phyloP scores from a whole-genome alignment of 2,797 vertebrate species.

The Aratinga solstitialis region DNA sequence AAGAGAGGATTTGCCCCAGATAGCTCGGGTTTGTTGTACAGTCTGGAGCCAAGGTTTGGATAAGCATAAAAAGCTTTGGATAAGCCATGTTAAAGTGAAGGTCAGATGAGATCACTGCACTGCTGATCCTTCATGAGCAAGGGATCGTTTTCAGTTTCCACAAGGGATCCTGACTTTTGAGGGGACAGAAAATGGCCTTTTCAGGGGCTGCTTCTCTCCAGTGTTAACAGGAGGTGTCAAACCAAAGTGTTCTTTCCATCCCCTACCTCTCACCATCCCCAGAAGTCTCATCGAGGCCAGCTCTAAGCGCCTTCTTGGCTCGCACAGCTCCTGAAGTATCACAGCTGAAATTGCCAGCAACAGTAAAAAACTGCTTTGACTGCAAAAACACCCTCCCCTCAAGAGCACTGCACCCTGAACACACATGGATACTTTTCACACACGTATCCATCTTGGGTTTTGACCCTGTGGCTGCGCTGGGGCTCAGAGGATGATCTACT shows the following conservation, averaged over 20 bases:
- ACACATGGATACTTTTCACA: accelerated
- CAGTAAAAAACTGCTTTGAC: background rate
- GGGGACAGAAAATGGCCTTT: background rate
- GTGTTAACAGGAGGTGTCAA: background rate
- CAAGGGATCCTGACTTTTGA: background rate
- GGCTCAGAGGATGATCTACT: background rate
- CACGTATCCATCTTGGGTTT: background rate
- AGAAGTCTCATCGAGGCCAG: background rate
- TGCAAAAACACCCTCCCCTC: background rate
- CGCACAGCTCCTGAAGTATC: background rate
- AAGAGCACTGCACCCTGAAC: background rate
- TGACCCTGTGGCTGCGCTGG: accelerated
- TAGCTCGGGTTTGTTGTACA: background rate
- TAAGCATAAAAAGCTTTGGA: slow-evolving; percentile 37
- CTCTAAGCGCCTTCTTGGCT: background rate
- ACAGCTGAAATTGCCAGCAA: background rate
- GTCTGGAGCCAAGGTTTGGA: slow-evolving; percentile 14
- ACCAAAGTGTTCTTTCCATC: background rate
- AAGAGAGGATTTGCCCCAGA: slow-evolving; percentile 43
- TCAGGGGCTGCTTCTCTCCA: background rate
- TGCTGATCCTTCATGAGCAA: background rate
- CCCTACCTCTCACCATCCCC: background rate
- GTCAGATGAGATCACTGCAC: background rate
- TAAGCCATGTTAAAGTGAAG: slow-evolving; percentile 22
- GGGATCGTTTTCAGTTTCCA: background rate